Percentiles rank a stretch among this genome's conserved stretches.
phyloP scores from a whole-genome alignment of 2,888 invertebrate species.

The Cephus rjabovi region DNA sequence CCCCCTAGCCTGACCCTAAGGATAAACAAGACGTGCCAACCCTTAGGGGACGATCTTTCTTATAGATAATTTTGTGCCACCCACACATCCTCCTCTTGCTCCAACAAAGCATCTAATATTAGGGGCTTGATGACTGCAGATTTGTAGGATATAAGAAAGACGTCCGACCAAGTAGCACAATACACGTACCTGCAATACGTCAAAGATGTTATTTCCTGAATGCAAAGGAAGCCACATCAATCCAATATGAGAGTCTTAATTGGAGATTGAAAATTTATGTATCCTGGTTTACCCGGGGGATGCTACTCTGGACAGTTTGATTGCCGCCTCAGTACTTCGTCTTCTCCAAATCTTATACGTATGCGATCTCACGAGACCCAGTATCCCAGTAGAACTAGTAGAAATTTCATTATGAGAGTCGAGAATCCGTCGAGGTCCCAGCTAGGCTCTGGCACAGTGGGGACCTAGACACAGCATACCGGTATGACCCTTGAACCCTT shows the following conservation, averaged over 20 bases:
- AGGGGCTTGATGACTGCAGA: neutral
- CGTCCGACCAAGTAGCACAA: neutral
- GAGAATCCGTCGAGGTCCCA: neutral
- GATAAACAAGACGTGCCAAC: neutral
- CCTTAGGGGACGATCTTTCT: neutral
- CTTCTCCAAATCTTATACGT: neutral
- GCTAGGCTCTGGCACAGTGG: neutral
- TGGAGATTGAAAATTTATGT: neutral
- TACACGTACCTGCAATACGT: neutral
- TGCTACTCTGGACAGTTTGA: neutral
- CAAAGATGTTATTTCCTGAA: neutral
- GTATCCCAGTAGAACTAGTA: neutral
- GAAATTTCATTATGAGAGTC: neutral
- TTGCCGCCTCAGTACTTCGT: neutral
- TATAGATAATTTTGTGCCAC: neutral
- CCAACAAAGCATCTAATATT: neutral
- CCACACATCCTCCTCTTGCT: neutral
- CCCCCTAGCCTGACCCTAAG: neutral
- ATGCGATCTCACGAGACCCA: neutral
- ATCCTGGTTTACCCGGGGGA: neutral
- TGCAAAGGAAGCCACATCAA: neutral
- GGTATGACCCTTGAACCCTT: too few relatives aligned
- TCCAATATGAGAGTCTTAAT: neutral
- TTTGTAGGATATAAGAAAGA: neutral
- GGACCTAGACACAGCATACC: too few relatives aligned